Evolutionary conservation across 1,140 invertebrate genomes (phyloP).

Genomic region (Drosophila nannoptera): DNA sequence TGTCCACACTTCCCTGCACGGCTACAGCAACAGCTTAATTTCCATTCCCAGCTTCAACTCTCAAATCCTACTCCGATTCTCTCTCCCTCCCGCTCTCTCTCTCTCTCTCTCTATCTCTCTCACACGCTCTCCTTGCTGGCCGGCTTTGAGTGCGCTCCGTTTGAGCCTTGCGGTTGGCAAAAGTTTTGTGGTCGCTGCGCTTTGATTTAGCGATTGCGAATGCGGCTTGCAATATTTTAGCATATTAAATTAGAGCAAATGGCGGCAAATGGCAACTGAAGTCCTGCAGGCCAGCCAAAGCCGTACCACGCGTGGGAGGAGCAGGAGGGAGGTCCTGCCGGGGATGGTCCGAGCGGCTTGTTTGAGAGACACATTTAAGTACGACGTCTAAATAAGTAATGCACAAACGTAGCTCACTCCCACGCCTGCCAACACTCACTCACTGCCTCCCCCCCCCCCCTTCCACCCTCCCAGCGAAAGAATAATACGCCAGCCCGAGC

Average conservation of each 20-base stretch:
- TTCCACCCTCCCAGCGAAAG: slow-evolving; percentile 9
- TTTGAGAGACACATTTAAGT: slow-evolving; percentile 73
- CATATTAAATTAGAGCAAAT: slow-evolving; percentile 76
- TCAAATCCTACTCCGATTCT: neutral
- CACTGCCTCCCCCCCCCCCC: neutral
- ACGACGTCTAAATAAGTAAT: slow-evolving; percentile 69
- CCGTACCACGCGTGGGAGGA: neutral
- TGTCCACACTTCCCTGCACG: too few relatives aligned
- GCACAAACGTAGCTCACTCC: slow-evolving; percentile 12
- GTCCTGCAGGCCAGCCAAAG: slow-evolving; percentile 14
- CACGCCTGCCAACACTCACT: neutral
- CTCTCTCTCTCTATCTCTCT: slow-evolving; percentile 4
- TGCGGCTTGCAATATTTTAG: slow-evolving; percentile 68
- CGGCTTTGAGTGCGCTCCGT: neutral
- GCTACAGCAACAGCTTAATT: too few relatives aligned
- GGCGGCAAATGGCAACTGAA: slow-evolving; percentile 37
- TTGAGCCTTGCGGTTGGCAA: slow-evolving; percentile 50
- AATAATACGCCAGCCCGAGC: slow-evolving; percentile 41
- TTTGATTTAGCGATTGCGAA: slow-evolving; percentile 63
- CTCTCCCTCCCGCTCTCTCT: slow-evolving; percentile 2
- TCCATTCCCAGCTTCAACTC: too few relatives aligned
- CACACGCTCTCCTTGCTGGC: neutral
- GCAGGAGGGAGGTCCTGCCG: neutral
- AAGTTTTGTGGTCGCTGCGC: slow-evolving; percentile 61
- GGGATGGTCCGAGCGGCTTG: slow-evolving; percentile 3